These are phyloP conservation scores for Drosophila sturtevanti DNA, from an alignment of 1,140 invertebrate genomes.

Conservation along the genomic window DNA sequence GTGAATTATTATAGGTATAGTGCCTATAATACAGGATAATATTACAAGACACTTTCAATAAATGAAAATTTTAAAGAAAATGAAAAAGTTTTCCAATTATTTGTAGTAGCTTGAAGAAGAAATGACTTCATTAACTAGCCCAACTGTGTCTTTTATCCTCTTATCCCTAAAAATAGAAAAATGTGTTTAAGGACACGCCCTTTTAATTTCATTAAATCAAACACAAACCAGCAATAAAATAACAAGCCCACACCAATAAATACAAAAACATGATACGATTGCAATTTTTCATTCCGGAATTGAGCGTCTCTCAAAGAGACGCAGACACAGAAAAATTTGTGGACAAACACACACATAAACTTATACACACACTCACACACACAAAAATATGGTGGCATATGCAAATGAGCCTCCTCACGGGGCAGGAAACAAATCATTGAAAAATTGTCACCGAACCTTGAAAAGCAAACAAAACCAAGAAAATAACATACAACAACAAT, in stretches of 20 bases:
- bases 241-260: constrained; percentile 35
- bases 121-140: not conserved
- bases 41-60: too few relatives aligned
- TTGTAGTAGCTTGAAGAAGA: not conserved
- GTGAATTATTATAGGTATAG: too few relatives aligned
- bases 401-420: constrained; percentile 66
- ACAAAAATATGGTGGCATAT: constrained; percentile 72
- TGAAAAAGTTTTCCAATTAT: not conserved
- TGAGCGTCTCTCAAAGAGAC: constrained; percentile 6
- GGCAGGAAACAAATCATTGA: constrained; percentile 79
- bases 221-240: constrained; percentile 38
- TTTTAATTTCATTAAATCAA: constrained; percentile 66
- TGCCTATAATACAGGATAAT: too few relatives aligned
- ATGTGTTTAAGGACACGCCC: constrained; percentile 54
- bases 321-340: constrained; percentile 1
- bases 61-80: not conserved
- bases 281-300: constrained; percentile 66
- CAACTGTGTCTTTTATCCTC: not conserved
- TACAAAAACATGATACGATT: constrained; percentile 56
- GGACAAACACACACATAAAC: constrained; percentile 10
- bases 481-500: constrained; percentile 24
- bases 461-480: constrained; percentile 47
- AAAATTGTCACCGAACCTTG: constrained; percentile 79
- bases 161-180: constrained; percentile 9
- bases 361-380: constrained; percentile 34